Evolutionary conservation across 2,888 invertebrate genomes (phyloP), one percentile per base, ranked within the genome.

Genomic region (Cantharis lateralis): DNA sequence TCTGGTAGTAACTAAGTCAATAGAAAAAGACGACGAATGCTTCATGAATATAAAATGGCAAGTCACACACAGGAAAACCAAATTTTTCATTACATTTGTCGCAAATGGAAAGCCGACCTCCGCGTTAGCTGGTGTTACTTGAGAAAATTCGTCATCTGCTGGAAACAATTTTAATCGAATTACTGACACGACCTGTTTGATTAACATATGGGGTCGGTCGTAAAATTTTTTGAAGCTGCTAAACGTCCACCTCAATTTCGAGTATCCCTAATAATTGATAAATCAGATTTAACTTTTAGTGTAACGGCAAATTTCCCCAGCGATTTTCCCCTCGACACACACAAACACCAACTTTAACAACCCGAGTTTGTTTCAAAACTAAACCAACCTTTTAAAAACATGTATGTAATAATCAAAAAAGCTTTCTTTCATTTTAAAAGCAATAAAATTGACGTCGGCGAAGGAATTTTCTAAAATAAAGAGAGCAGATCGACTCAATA

Each of bases 21-120:
- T 66, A 66, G 64, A 66, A 66, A 66, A 20, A 20, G 64, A 66
- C 64, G 64, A 66, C 18, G 64, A 66, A 66, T 66, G 26, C 62
- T 68, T 74, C 70, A 62, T 71, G 68, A 71, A 75, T 68, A 71
- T 68, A 71, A 75, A 75, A 68, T 48, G 62, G 61, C n/a, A 68
- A 24, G 62, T 24, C 73, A 69, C 73, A 71, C 62, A 71, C 20
- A 74, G 66, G 26, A 48, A 66, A 66, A 32, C 62, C 62, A 15
- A 66, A 71, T 66, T 75, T 71, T 75, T 75, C 75, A 71, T 75
- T 75, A 75, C 75, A 75, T 71, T 74, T 70, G 74, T 74, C 28
- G 28, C 71, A 71, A 66, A 75, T 75, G 75, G 71, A 75, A 71
- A 71, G 68, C 62, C 71, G 68, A 70, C 74, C 48, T 48, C 66